These are phyloP conservation scores for Melanargia galathea DNA, from an alignment of 2,888 invertebrate species.

Conservation along the genomic window DNA sequence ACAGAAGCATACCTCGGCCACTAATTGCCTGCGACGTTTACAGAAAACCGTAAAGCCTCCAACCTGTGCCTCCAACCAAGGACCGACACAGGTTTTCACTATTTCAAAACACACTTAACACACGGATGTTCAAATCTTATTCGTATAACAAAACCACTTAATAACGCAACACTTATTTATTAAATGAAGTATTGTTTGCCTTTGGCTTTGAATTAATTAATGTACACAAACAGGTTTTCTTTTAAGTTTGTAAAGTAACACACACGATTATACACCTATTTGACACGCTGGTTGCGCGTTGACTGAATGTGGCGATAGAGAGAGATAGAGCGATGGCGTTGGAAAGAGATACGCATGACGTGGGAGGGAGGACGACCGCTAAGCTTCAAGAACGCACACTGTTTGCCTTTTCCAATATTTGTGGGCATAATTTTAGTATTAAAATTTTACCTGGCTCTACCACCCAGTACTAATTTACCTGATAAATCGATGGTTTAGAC, in stretches of 20 bases:
- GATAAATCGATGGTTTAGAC: too few species aligned
- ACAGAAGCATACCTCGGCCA: constrained; percentile 44
- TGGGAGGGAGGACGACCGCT: constrained; percentile 75
- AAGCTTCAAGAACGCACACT: constrained; percentile 69
- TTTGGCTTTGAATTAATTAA: constrained; percentile 25
- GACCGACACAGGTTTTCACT: constrained; percentile 70
- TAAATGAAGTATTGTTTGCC: constrained; percentile 24
- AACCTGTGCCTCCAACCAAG: constrained; percentile 77
- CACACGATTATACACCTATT: constrained; percentile 68
- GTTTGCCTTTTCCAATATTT: constrained; percentile 54
- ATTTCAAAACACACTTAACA: constrained; percentile 58
- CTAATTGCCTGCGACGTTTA: constrained; percentile 57
- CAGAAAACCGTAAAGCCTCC: constrained; percentile 72
- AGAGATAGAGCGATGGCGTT: constrained; percentile 65
- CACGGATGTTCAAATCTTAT: constrained; percentile 45
- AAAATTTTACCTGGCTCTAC: constrained; percentile 27
- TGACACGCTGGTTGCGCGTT: constrained; percentile 67
- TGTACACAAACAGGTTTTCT: constrained; percentile 61
- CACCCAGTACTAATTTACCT: background rate
- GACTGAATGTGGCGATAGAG: constrained; percentile 70
- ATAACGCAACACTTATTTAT: constrained; percentile 33
- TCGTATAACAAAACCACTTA: constrained; percentile 46
- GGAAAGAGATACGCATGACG: constrained; percentile 66
- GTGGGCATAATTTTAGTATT: constrained; percentile 35
- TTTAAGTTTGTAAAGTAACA: constrained; percentile 36